Evolutionary conservation across 2,888 invertebrate species (phyloP), one percentile per base, ranked within the genome.

Genomic region (Epistrophe grossulariae): DNA sequence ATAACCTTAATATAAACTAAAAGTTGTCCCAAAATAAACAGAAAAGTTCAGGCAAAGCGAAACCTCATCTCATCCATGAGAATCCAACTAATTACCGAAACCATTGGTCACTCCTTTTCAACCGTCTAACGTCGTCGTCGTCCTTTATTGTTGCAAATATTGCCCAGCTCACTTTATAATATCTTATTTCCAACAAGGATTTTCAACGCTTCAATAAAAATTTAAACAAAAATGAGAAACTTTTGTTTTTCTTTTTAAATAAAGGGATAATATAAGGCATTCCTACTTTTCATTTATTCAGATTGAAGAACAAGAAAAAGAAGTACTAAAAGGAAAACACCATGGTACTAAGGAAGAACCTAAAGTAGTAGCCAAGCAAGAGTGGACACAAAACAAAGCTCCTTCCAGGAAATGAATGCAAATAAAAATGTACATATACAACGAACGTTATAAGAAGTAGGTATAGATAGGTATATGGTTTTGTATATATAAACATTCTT

Each of bases 391-490:
- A 71, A 71, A 31, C 62, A 45, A 71, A 52, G 52, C 31, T 52
- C 43, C 62, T 62, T 62, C 71, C 11, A 71, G 62, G 62, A 71
- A 78, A 78, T 55, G 50, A 71, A 62, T 68, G 59, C 13, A 17
- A 24, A 50, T 38, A 17, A 17, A 60, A 24, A 43, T 52, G 13
- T 17, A 17, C 40, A 13, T 17, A 35, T 1, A 31, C 7, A 31
- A 59, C 45, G 10, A 2, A 45, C 31, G 28, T 17, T 38, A 52
- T 43, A 43, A 8, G 31, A 24, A 55, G 13, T 55, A n/a, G 9
- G 13, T 28, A 28, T 1, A 24, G 1, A 3, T 24, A 8, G 43
- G 43, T 1, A 45, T 57, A n/a, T 35, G 0, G 31, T 17, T 59
- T 59, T 6, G 35, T 24, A 24, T 24, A 24, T 57, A 35, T 9